phyloP scores from a whole-genome alignment of 2,113 vertebrate species.

The Panurus biarmicus region DNA sequence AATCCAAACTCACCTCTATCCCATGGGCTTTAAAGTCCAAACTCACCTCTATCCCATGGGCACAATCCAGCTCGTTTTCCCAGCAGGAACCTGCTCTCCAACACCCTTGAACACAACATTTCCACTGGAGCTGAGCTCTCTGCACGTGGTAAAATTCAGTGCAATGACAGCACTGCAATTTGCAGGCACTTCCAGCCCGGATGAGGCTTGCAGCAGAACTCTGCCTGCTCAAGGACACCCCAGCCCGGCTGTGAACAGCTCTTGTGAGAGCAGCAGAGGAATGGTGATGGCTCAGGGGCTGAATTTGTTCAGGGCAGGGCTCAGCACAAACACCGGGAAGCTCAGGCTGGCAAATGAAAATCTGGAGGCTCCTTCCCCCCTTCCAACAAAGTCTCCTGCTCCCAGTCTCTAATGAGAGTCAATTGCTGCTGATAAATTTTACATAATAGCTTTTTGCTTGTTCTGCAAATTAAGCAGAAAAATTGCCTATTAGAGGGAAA shows the following conservation, averaged over 20 bases:
- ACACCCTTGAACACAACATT: neutral
- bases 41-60: no score
- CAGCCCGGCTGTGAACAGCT: neutral
- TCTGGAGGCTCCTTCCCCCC: neutral
- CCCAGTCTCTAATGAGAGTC: slow-evolving; percentile 29
- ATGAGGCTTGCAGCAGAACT: neutral
- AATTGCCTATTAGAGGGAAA: slow-evolving; percentile 56
- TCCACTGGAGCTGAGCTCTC: neutral
- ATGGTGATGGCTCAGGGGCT: neutral
- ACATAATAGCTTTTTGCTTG: slow-evolving; percentile 54
- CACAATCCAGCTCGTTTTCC: fast-evolving
- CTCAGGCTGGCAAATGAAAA: neutral
- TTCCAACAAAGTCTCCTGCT: neutral
- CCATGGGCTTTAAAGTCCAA: neutral
- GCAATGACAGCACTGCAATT: neutral
- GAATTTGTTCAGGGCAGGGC: neutral
- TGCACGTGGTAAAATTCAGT: neutral
- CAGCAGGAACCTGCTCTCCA: neutral
- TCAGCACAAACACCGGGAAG: neutral
- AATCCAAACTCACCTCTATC: neutral
- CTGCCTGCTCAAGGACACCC: neutral
- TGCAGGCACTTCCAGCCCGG: neutral
- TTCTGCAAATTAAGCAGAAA: slow-evolving; percentile 66
- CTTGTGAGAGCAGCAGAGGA: neutral
- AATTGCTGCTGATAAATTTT: slow-evolving; percentile 56